phyloP scores from a whole-genome alignment of 2,888 invertebrate genomes.

The Cyclophora punctaria region DNA sequence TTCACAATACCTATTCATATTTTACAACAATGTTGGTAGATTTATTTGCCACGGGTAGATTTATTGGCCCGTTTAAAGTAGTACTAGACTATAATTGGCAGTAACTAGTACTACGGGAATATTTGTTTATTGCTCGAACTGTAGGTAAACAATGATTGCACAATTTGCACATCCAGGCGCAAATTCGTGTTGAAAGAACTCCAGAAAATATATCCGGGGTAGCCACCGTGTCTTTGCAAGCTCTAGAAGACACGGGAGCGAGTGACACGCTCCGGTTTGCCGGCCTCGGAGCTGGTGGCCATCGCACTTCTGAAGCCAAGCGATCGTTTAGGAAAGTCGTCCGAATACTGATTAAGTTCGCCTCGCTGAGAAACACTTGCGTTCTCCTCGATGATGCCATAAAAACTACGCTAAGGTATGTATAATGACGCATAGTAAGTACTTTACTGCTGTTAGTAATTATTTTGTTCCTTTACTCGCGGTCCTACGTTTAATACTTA shows the following conservation, averaged over 20 bases:
- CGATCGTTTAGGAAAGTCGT: slow-evolving; percentile 57
- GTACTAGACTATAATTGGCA: too few relatives aligned
- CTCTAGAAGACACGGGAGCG: slow-evolving; percentile 48
- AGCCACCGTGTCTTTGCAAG: slow-evolving; percentile 46
- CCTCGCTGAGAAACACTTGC: slow-evolving; percentile 62
- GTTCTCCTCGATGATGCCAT: slow-evolving; percentile 52
- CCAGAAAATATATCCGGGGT: slow-evolving; percentile 64
- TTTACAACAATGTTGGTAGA: too few relatives aligned
- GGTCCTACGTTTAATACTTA: too few relatives aligned
- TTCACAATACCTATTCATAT: too few relatives aligned
- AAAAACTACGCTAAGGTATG: slow-evolving; percentile 53
- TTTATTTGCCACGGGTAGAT: too few relatives aligned
- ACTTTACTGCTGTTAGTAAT: too few relatives aligned
- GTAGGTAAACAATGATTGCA: too few relatives aligned
- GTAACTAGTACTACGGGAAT: too few relatives aligned
- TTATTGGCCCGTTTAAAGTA: too few relatives aligned
- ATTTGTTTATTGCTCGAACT: too few relatives aligned
- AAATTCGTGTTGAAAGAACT: slow-evolving; percentile 54
- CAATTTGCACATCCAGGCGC: slow-evolving; percentile 36
- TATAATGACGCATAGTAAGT: not conserved
- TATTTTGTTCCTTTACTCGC: too few relatives aligned
- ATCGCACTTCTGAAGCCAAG: slow-evolving; percentile 57
- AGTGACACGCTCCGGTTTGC: slow-evolving; percentile 52
- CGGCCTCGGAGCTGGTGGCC: slow-evolving; percentile 60
- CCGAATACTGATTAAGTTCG: slow-evolving; percentile 63